These are phyloP conservation scores for Drosophila santomea DNA, from an alignment of 1,140 invertebrate genomes.

Conservation along the genomic window DNA sequence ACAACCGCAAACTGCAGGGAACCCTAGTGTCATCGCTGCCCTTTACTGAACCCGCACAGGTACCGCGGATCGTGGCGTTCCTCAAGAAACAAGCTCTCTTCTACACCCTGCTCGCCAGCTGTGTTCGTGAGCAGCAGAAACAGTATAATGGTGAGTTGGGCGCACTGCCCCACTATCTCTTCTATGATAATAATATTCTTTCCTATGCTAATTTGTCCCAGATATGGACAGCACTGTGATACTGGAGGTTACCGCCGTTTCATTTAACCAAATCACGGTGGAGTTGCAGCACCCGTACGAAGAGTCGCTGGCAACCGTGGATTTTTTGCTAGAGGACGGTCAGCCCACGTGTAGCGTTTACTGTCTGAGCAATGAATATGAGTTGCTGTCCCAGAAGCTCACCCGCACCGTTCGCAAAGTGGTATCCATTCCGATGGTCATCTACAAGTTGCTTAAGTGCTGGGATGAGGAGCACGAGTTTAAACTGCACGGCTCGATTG, in stretches of 20 bases:
- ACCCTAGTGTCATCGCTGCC: constrained; percentile 93
- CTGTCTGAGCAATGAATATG: constrained; percentile 86
- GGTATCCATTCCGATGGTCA: constrained; percentile 95
- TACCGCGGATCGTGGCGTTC: constrained; percentile 93
- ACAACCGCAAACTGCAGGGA: constrained; percentile 90
- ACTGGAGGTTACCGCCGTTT: constrained; percentile 95
- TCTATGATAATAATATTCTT: background rate
- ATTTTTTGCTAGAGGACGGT: constrained; percentile 94
- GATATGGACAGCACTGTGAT: constrained; percentile 93
- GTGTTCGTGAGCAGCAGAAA: constrained; percentile 91
- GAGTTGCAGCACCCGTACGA: constrained; percentile 96
- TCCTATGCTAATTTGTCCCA: constrained; percentile 49
- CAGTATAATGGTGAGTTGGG: constrained; percentile 86
- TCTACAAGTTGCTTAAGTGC: constrained; percentile 89
- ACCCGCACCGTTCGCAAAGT: constrained; percentile 95
- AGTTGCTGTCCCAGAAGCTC: constrained; percentile 89
- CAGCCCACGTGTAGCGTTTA: constrained; percentile 89
- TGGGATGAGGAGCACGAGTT: constrained; percentile 87
- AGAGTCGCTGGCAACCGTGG: constrained; percentile 96
- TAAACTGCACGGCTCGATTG: constrained; percentile 80
- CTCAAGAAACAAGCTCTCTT: constrained; percentile 96
- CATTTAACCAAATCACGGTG: constrained; percentile 94
- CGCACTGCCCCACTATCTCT: too few species aligned
- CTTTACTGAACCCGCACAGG: constrained; percentile 96
- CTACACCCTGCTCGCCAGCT: constrained; percentile 94